Evolutionary conservation across 2,113 vertebrate species (phyloP).

Genomic region (Etheostoma cragini): DNA sequence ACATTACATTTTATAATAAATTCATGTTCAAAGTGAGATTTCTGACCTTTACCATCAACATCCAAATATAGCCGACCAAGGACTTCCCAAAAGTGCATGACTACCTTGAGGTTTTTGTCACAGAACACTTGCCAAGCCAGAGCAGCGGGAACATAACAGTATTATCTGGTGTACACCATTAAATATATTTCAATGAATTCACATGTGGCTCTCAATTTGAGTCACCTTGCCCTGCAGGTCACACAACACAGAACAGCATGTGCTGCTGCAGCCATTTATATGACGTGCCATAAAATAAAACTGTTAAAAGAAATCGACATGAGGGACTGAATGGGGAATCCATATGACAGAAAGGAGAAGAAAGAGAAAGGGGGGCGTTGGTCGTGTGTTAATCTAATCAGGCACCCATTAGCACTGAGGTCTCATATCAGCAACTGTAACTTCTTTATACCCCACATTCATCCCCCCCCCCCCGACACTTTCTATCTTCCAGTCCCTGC

Average conservation of each 20-base stretch:
- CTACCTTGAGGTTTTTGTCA: conserved; percentile 1
- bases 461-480: background rate
- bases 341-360: conserved; percentile 40
- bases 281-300: conserved; percentile 35
- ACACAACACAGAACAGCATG: conserved; percentile 15
- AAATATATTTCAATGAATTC: conserved; percentile 22
- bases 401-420: conserved; percentile 43
- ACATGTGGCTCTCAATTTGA: conserved; percentile 18
- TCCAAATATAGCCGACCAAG: conserved; percentile 15
- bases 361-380: conserved; percentile 9
- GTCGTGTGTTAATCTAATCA: conserved; percentile 65
- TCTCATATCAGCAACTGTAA: conserved; percentile 52
- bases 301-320: conserved; percentile 28
- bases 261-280: conserved; percentile 45
- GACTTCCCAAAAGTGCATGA: background rate
- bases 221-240: conserved; percentile 26
- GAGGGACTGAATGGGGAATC: conserved; percentile 52
- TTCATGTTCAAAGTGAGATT: background rate
- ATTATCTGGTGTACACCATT: background rate
- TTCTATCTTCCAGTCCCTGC: conserved; percentile 23
- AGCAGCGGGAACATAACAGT: background rate
- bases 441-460: conserved; percentile 7
- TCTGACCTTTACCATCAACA: background rate
- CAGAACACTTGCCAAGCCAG: background rate
- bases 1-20: background rate